Conservation (phyloP, 2,888 invertebrate genomes). For the Spilarctia lutea region DNA sequence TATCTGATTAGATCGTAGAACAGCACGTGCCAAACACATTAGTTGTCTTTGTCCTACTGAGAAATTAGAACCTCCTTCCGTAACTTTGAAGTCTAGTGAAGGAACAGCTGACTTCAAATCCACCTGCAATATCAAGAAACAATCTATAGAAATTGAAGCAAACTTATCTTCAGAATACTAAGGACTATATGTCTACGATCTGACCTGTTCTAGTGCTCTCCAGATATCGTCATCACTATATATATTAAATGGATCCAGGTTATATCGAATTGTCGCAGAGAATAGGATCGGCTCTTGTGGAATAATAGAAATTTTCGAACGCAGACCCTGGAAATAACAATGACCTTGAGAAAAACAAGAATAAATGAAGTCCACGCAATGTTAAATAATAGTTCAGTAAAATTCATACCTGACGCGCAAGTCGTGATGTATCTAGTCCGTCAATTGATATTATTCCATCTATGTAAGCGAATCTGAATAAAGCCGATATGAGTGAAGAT, state of each 20-base stretch:
- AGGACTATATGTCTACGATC: constrained; percentile 41
- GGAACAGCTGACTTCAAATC: constrained; percentile 90
- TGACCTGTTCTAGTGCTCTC: constrained; percentile 90
- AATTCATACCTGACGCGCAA: constrained; percentile 84
- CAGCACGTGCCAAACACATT: constrained; percentile 95
- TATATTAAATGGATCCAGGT: constrained; percentile 91
- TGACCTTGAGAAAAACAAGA: not conserved
- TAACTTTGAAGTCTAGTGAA: constrained; percentile 89
- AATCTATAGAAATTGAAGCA: constrained; percentile 24
- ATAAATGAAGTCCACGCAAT: not conserved
- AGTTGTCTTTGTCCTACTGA: constrained; percentile 97
- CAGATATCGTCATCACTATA: constrained; percentile 90
- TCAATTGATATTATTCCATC: constrained; percentile 89
- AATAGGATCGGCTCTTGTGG: constrained; percentile 95
- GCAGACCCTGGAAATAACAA: constrained; percentile 79
- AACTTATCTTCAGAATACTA: constrained; percentile 20
- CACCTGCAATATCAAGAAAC: constrained; percentile 80
- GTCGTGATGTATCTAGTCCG: constrained; percentile 84
- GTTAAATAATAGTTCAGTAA: not conserved
- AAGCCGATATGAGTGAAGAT: constrained; percentile 89
- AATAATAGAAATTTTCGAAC: constrained; percentile 88
- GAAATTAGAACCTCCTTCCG: constrained; percentile 92
- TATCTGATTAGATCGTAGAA: constrained; percentile 93
- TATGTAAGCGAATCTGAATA: constrained; percentile 89
- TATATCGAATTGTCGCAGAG: constrained; percentile 88